Base-by-base conservation (phyloP, 2,113 vertebrate genomes). In the Amphiprion ocellaris region DNA sequence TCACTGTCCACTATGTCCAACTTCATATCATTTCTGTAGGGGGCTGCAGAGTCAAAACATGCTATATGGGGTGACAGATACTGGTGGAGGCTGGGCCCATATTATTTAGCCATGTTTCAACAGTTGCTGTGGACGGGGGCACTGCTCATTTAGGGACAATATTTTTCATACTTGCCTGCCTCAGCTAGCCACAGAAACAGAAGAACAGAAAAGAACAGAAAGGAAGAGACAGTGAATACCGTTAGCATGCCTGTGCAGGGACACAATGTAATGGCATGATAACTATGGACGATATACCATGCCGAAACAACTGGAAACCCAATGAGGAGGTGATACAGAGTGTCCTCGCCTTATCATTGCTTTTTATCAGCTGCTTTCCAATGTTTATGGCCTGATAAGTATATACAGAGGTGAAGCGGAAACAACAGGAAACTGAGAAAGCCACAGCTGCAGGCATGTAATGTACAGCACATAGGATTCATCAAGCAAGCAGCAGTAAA, bases 111-210 rank as follows among this genome's bases (percentile, higher is more conserved):
- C 74, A 81, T 83, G 85, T 90, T 91, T 90, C 30, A 76, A 88
- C 67, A 55, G 86, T 72, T 3, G 30, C 53, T 68, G 28, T 76
- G 64, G 72, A 10, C 6, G 77, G 77, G 83, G 41, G 81, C 77
- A 84, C 73, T 53, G 70, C 26, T 69, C 66, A 28, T 80, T 83
- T 64, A 79, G 26, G 50, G 67, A 86, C 73, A 88, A 85, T 76
- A 63, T 77, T 87, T 89, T 89, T 89, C 76, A 94, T 95, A 95
- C 95, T 95, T 95, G 94, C 95, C 95, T 95, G 92, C 89, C 89
- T 95, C 93, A 95, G 94, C 94, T 95, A 92, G 93, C 92, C 90
- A 94, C 85, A 91, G 87, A 87, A 82, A 92, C 69, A 92, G 79
- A 80, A 77, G 81, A 74, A 78, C 69, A 82, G 74, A 89, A 83